Base-by-base conservation (phyloP, 1,140 invertebrate species). In the Eupeodes corollae region DNA sequence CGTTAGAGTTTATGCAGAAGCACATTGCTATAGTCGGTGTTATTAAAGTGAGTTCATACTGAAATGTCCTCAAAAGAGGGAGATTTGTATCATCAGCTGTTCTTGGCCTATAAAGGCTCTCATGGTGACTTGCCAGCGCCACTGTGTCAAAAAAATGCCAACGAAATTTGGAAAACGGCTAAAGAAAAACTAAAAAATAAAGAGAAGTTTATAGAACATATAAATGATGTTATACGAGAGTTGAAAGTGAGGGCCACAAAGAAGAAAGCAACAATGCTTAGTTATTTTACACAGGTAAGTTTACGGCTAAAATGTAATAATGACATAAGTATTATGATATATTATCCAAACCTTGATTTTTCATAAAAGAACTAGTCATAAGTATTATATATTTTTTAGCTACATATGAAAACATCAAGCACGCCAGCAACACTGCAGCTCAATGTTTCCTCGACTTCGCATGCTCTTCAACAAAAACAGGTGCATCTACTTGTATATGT, bases 81-180 rank as follows among this genome's bases (percentile, higher is more conserved):
- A n/a, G n/a, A n/a, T n/a, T n/a, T n/a, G n/a, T n/a, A n/a, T n/a
- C n/a, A n/a, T n/a, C n/a, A n/a, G n/a, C n/a, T n/a, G n/a, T n/a
- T n/a, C n/a, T n/a, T n/a, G n/a, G n/a, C n/a, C n/a, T n/a, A n/a
- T 47, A 47, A 47, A 44, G 16, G 46, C 46, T 45, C 46, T 47
- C 46, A 44, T 45, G 39, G 39, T 45, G 40, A 45, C 38, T 47
- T 47, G n/a, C 18, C 41, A 47, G 46, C 46, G 13, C 38, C 44
- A 45, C 40, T 46, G 46, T 47, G 38, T 47, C 46, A 40, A 40
- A 40, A 40, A 40, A 40, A 40, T 10, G 10, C 15, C 10, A 40
- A 11, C 10, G 15, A 10, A 40, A 11, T 40, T 40, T 11, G 38
- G 15, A 40, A 40, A 10, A n/a, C n/a, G n/a, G n/a, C n/a, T n/a